Evolutionary conservation across 2,888 invertebrate species (phyloP), one percentile per base, ranked within the genome.

Genomic region (Osedax fenrisi): DNA sequence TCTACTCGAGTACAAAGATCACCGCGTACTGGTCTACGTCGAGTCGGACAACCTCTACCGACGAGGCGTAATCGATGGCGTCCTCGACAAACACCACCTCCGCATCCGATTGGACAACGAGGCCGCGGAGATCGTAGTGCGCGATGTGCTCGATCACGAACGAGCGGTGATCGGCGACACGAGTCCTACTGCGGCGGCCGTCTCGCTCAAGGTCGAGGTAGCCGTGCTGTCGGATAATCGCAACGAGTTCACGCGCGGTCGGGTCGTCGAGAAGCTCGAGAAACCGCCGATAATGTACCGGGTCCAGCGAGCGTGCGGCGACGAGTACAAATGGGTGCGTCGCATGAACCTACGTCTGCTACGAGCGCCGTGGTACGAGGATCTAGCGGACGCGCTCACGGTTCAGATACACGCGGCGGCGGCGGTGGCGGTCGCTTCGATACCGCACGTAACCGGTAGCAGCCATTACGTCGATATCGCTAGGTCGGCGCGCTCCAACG

Each of bases 321-420:
- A 67, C 3, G 72, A 71, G 17, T 78, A 79, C 23, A 79, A 81
- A n/a, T 89, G 90, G 81, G 92, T 94, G 77, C 90, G 92, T 82
- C 88, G 96, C 56, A 92, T 95, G 2, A 93, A 94, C 84, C 87
- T 97, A 76, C 88, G 97, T 25, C 88, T 97, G 26, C 86, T 95
- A 78, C 89, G 91, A 82, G 94, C 95, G 21, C 97, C 96, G 0
- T 97, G 97, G 96, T 92, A 91, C 86, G 97, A 96, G 81, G 96
- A 97, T 85, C 85, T 96, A 76, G 92, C 83, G 72, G 83, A 83
- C 27, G 74, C 78, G 21, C 72, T 76, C 59, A 5, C 22, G 2
- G 23, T 67, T 21, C 13, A 3, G 3, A 41, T 22, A 27, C 27
- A 17, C 41, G 17, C 5, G 10, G 41, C 41, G 41, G 10, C 41